phyloP scores from a whole-genome alignment of 1,140 invertebrate species.

The Brachionus sp. region DNA sequence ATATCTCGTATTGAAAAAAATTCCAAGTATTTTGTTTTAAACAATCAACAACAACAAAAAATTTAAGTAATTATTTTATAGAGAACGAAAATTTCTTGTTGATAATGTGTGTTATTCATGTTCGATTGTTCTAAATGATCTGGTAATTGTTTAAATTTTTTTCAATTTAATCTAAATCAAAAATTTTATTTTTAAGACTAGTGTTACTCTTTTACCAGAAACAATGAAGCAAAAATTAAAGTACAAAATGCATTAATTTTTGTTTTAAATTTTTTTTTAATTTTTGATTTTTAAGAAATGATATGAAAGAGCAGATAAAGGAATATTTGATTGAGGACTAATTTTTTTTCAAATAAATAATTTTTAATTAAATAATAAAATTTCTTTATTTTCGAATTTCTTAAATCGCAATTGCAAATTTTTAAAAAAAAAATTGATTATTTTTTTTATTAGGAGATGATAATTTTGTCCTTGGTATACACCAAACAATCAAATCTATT shows the following conservation, averaged over 20 bases:
- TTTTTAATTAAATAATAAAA: background rate
- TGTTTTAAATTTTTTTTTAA: background rate
- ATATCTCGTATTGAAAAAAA: background rate
- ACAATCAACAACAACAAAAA: background rate
- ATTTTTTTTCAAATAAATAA: background rate
- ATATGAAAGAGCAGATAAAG: constrained; percentile 12
- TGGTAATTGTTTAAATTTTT: background rate
- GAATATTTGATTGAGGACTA: constrained; percentile 11
- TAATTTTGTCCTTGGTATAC: too few relatives aligned
- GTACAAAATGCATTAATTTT: background rate
- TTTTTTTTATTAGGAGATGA: too few relatives aligned
- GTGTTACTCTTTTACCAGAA: background rate
- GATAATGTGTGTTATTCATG: constrained; percentile 14
- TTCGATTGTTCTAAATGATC: background rate
- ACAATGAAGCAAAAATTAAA: background rate
- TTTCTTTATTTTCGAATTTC: background rate
- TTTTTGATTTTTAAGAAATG: background rate
- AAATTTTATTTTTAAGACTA: background rate
- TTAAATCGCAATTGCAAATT: too few relatives aligned
- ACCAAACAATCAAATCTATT: too few relatives aligned
- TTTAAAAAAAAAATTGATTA: too few relatives aligned
- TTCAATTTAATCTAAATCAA: background rate
- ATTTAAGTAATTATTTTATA: background rate
- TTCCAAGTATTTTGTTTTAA: background rate
- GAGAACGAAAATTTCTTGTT: background rate